Base-by-base conservation (phyloP, 2,888 invertebrate species). In the Crocallis elinguaria region DNA sequence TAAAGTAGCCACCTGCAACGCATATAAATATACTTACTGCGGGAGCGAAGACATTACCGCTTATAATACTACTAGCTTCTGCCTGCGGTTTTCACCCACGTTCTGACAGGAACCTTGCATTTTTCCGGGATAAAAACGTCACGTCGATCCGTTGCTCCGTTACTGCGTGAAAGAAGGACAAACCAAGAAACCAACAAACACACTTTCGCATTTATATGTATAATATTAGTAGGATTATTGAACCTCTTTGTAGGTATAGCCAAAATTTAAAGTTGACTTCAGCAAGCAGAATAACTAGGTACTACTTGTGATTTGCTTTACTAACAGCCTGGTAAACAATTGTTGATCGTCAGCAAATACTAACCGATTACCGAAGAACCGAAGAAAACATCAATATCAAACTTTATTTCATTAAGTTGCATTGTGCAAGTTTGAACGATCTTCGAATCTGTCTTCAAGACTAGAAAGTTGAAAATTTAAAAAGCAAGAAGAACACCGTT, bases 1-100 rank as follows among this genome's bases (percentile, higher is more conserved):
- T 85, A 83, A 80, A 74, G 70, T 73, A 75, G 49, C 67, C 64
- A 46, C 61, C 58, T 66, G 55, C 66, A 75, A 72, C 58, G 66
- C 64, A 66, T 51, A 60, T 62, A 69, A 53, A 57, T 58, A 67
- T 51, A 30, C 30, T 36, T 38, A 38, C 2, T 3, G 25, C 30
- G 41, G 13, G 27, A 27, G 46, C 25, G 17, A 51, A 46, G n/a
- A 41, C 38, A 35, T 35, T 43, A 45, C 36, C 39, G 27, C 46
- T 16, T 32, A 48, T n/a, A n/a, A n/a, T n/a, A n/a, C n/a, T n/a
- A n/a, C n/a, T n/a, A n/a, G n/a, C n/a, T n/a, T n/a, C n/a, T n/a
- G n/a, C n/a, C n/a, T n/a, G n/a, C n/a, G n/a, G n/a, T n/a, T n/a
- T n/a, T n/a, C n/a, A n/a, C n/a, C n/a, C n/a, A n/a, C n/a, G n/a